Evolutionary conservation across 1,140 invertebrate species (phyloP), one percentile per base, ranked within the genome.

Genomic region (Atopsyche davidsoni): DNA sequence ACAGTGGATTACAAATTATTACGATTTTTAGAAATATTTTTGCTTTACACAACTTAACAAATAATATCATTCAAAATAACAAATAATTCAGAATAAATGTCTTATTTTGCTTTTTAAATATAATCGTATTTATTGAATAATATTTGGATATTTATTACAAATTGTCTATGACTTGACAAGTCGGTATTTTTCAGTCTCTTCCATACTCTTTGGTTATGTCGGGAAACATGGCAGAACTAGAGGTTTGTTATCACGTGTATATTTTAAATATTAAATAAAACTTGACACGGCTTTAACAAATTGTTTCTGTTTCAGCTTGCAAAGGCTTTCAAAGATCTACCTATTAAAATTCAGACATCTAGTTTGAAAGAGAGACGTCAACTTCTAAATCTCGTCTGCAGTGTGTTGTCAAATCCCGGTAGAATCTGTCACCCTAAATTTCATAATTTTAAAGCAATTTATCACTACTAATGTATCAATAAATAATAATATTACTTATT

Each of bases 251-350:
- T 61, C 58, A 62, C 62, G 60, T 61, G 61, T 52, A 59, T 57
- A 32, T 46, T 38, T 18, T 43, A 45, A 17, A 56, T 38, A 18
- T 40, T 38, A 16, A 10, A 19, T 51, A 54, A 56, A 41, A 21
- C n/a, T n/a, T n/a, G n/a, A n/a, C 36, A 45, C 31, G 39, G 24
- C 40, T 58, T 28, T 58, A 56, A 54, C 36, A 16, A 0, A 40
- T 58, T 28, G 45, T 47, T 73, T 64, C 64, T 60, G 59, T 77
- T 75, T 13, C 66, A 88, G 83, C 68, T 84, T 57, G 66, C 82
- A 44, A 86, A 80, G 69, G 82, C 80, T 59, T 71, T 91, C 54
- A 88, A 87, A 63, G 86, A 88, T 75, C 76, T 92, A 67, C 84
- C 86, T 18, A 79, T 81, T 66, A 82, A 81, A 67, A 78, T 91